Evolutionary conservation across 2,797 vertebrate genomes (phyloP), one percentile per base, ranked within the genome.

Genomic region (Sebastes reedi): DNA sequence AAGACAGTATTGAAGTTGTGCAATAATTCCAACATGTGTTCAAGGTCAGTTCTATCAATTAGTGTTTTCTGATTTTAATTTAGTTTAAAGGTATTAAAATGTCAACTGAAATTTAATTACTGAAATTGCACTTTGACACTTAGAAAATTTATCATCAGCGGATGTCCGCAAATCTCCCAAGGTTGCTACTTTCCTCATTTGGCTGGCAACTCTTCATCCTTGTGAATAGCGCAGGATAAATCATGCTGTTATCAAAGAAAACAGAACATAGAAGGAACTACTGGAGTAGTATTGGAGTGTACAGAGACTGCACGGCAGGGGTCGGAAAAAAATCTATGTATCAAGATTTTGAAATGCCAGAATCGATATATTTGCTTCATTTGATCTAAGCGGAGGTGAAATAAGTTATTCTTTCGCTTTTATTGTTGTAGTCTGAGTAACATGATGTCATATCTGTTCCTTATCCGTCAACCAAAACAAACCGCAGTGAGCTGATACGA

Each of bases 231-330:
- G 2, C 18, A 32, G 8, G 62, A 4, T 6, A 62, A 58, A 78
- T 58, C 6, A 30, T 16, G 56, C 52, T 25, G 39, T 24, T 67
- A 72, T 50, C 0, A 20, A 56, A 13, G 13, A 56, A 55, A 50
- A 50, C 8, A 4, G 5, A 2, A 66, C 32, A 50, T 32, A 5
- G 4, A 50, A 67, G 8, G 3, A 59, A 58, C 20, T 11, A n/a
- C 6, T 62, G 11, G 24, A 54, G 46, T 14, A 58, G 25, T 7
- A 14, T 5, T 62, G 16, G 18, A 39, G 55, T 22, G 10, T 16
- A 18, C 39, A 18, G 2, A 46, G 22, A 27, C 10, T 18, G 42
- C 14, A 0, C 6, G 0, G 16, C 0, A 18, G 0, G 42, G 14
- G 42, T 46, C 0, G 42, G 42, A 18, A 8, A 18, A 18, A 18